These are phyloP conservation scores for Invenusta paracnida DNA, from an alignment of 2,888 invertebrate genomes.

Conservation along the genomic window DNA sequence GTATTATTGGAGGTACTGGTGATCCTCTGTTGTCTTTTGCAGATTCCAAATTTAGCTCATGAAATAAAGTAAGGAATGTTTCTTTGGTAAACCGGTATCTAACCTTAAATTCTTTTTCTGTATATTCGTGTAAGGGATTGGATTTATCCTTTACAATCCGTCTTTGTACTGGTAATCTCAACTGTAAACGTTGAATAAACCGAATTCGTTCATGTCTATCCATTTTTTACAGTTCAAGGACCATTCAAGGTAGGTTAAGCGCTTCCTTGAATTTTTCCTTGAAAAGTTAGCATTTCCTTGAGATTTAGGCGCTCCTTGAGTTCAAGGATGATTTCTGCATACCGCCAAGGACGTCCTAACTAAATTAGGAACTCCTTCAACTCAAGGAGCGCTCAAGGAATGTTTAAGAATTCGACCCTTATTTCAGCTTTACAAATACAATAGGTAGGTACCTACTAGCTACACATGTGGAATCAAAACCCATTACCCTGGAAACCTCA, in stretches of 20 bases:
- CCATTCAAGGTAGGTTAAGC: not conserved
- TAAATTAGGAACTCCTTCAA: not conserved
- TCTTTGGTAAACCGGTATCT: not conserved
- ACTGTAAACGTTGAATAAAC: not conserved
- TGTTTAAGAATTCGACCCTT: not conserved
- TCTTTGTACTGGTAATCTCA: not conserved
- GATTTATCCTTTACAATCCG: not conserved
- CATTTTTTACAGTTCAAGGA: not conserved
- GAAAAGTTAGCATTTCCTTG: not conserved
- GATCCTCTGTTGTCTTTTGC: no score
- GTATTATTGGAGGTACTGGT: no score
- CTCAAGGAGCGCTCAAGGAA: not conserved
- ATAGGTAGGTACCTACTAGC: no score
- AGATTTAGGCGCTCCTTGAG: not conserved
- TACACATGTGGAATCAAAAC: no score
- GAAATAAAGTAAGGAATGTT: no score
- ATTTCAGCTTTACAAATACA: no score
- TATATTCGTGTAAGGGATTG: not conserved
- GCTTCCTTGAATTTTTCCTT: not conserved
- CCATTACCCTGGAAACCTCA: no score
- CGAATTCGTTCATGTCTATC: not conserved
- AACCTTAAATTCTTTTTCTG: not conserved
- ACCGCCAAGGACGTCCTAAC: not conserved
- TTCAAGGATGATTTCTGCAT: not conserved
- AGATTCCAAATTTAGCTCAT: no score